phyloP scores from a whole-genome alignment of 2,888 invertebrate genomes.

The Sphecodes monilicornis region DNA sequence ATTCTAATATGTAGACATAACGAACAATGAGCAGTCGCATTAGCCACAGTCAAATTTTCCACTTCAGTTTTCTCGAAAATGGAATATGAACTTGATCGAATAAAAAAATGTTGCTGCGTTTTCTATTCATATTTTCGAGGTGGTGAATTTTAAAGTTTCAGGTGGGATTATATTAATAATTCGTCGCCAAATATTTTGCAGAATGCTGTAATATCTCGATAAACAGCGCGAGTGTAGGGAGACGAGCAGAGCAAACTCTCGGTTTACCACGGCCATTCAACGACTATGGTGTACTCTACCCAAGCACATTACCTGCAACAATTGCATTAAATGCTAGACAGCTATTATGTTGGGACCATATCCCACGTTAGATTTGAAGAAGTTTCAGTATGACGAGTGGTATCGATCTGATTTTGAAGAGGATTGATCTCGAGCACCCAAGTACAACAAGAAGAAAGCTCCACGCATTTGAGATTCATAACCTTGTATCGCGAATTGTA shows the following conservation, averaged over 20 bases:
- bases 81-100: background rate
- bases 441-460: background rate
- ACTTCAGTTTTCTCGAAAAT: background rate
- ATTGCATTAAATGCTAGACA: slow-evolving; percentile 51
- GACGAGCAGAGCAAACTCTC: slow-evolving; percentile 48
- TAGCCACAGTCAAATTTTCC: background rate
- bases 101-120: background rate
- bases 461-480: background rate
- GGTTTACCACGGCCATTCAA: slow-evolving; percentile 59
- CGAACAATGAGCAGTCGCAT: too few relatives aligned
- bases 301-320: slow-evolving; percentile 52
- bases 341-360: slow-evolving; percentile 31
- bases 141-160: background rate
- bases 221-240: slow-evolving; percentile 29
- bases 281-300: slow-evolving; percentile 49
- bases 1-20: too few relatives aligned
- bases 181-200: slow-evolving; percentile 34
- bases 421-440: background rate
- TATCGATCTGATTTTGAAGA: slow-evolving; percentile 17
- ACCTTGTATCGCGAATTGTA: background rate
- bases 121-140: background rate
- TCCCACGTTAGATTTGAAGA: slow-evolving; percentile 47
- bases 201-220: slow-evolving; percentile 40
- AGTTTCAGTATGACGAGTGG: slow-evolving; percentile 27
- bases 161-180: slow-evolving; percentile 38